Evolutionary conservation across 1,140 invertebrate species (phyloP).

Genomic region (Wiebesia pumilae): DNA sequence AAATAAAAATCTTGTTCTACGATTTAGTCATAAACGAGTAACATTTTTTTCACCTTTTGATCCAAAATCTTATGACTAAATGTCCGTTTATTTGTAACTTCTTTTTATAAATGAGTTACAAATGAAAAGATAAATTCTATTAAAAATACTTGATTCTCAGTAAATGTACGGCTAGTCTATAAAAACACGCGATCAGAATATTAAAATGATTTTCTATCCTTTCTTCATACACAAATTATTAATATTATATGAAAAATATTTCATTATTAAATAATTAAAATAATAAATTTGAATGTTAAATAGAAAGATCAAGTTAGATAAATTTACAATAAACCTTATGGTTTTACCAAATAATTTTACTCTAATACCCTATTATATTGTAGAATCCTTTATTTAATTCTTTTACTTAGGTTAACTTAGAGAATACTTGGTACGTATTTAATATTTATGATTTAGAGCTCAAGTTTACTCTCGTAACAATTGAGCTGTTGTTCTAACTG

Average conservation of each 20-base stretch:
- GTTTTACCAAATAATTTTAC: background rate
- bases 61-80: background rate
- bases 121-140: background rate
- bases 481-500: conserved; percentile 24
- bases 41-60: background rate
- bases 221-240: background rate
- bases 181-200: background rate
- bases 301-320: background rate
- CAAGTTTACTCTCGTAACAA: background rate
- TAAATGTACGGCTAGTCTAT: background rate
- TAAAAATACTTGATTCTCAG: background rate
- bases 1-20: background rate
- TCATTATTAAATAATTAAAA: background rate
- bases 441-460: conserved; percentile 6
- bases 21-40: background rate
- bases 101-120: background rate
- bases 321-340: background rate
- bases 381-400: background rate
- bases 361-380: background rate
- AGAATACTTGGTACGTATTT: conserved; percentile 20
- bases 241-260: background rate
- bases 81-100: background rate
- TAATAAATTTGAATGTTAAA: background rate
- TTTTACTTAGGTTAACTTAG: background rate
- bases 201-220: background rate